phyloP scores from a whole-genome alignment of 2,113 vertebrate species.

The Micronisus gabar region DNA sequence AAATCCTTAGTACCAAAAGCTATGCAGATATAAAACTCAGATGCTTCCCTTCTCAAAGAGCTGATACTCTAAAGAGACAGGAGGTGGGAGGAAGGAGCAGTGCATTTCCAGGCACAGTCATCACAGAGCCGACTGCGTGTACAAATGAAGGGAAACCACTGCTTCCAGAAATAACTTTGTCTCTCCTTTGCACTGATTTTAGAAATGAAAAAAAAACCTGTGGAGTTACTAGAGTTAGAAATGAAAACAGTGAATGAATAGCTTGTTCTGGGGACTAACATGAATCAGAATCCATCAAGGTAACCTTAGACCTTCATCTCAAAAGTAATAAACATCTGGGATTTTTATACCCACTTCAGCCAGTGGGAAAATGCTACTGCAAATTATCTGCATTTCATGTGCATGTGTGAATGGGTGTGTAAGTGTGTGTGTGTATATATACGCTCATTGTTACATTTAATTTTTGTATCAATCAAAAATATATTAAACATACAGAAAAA shows the following conservation, averaged over 20 bases:
- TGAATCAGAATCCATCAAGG: not conserved
- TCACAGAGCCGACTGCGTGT: not conserved
- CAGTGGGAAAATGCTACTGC: not conserved
- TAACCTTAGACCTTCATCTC: not conserved
- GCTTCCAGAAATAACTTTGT: not conserved
- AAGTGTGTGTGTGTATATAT: not conserved
- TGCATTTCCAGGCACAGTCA: not conserved
- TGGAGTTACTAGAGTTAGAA: not conserved
- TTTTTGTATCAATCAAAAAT: not conserved
- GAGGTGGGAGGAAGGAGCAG: not conserved
- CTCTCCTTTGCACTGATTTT: not conserved
- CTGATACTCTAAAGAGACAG: not conserved
- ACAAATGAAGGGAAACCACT: not conserved
- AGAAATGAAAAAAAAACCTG: not conserved
- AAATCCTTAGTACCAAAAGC: not conserved
- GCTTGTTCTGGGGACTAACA: not conserved
- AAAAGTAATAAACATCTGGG: not conserved
- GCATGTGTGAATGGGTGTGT: not conserved
- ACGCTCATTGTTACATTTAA: not conserved
- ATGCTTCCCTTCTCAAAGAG: not conserved
- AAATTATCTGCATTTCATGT: not conserved
- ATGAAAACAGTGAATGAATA: not conserved
- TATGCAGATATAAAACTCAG: not conserved
- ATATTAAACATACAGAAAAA: not conserved
- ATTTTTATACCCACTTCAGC: not conserved